Evolutionary conservation across 1,140 invertebrate genomes (phyloP), one percentile per base, ranked within the genome.

Genomic region (Sipha flava): DNA sequence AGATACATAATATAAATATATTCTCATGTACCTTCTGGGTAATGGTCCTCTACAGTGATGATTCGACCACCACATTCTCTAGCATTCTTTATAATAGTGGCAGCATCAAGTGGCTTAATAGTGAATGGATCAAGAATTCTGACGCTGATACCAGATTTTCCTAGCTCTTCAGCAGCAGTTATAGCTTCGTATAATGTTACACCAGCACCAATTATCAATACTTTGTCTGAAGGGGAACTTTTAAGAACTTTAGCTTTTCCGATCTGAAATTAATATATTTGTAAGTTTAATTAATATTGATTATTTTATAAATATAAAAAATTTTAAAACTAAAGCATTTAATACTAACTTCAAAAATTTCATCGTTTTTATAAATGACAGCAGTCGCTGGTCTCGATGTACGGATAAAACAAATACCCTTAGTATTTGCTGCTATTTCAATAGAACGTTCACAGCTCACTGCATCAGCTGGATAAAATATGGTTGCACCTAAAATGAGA

Each of bases 381-480:
- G 91, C 85, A 1, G 95, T 96, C 82, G 92, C 93, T 59, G 98
- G 97, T 29, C 98, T 89, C 43, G 95, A 98, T 47, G 96, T 98
- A 81, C 98, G 90, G 83, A 98, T 96, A 87, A 97, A 99, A 84
- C 95, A 97, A 83, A 99, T 92, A 40, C 98, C 98, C 82, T 92
- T 91, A 2, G 93, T 97, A 85, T 98, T 98, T 79, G 97, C 97
- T 21, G 97, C 96, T 72, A 99, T 84, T 88, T 99, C 97, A 37
- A 96, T 92, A 1, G 97, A 94, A 66, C 95, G 89, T 87, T 99
- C 98, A 31, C 91, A 90, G 49, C 95, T 93, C 10, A 99, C 97
- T 3, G 96, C 98, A 87, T 99, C 98, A 81, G 90, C 90, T 18
- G 98, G 98, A 85, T 99, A 99, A 87, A 99, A 98, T 0, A 99